phyloP scores from a whole-genome alignment of 2,888 invertebrate genomes.

The Volucella inanis region DNA sequence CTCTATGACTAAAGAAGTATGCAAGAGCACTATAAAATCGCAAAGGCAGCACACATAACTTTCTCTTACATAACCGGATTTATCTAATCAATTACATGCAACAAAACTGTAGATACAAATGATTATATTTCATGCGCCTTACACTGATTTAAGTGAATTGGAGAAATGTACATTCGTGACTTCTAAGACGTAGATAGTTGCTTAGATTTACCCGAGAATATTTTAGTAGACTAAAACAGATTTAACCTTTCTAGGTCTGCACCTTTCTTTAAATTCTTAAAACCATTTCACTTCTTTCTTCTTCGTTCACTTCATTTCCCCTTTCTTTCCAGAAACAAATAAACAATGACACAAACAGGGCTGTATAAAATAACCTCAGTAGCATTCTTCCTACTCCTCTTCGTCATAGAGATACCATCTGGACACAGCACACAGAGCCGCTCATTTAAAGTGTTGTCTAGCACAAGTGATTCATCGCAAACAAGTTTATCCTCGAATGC shows the following conservation, averaged over 20 bases:
- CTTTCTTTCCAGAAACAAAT: constrained; percentile 32
- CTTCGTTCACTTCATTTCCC: no score
- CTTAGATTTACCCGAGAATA: not conserved
- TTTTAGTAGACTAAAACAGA: constrained; percentile 11
- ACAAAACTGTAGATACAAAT: not conserved
- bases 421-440: constrained; percentile 47
- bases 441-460: constrained; percentile 15
- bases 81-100: constrained; percentile 15
- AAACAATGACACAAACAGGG: constrained; percentile 37
- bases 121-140: not conserved
- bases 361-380: constrained; percentile 65
- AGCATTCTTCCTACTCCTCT: constrained; percentile 41
- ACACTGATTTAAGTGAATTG: not conserved
- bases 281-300: not conserved
- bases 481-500: constrained; percentile 48
- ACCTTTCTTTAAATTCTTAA: not conserved
- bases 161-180: not conserved
- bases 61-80: constrained; percentile 69
- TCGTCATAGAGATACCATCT: constrained; percentile 40
- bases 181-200: constrained; percentile 16
- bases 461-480: constrained; percentile 28
- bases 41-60: constrained; percentile 21
- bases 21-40: constrained; percentile 10
- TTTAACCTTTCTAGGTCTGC: not conserved
- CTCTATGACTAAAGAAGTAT: not conserved